Conservation (phyloP, 2,113 vertebrate species). For the Thunnus thynnus region DNA sequence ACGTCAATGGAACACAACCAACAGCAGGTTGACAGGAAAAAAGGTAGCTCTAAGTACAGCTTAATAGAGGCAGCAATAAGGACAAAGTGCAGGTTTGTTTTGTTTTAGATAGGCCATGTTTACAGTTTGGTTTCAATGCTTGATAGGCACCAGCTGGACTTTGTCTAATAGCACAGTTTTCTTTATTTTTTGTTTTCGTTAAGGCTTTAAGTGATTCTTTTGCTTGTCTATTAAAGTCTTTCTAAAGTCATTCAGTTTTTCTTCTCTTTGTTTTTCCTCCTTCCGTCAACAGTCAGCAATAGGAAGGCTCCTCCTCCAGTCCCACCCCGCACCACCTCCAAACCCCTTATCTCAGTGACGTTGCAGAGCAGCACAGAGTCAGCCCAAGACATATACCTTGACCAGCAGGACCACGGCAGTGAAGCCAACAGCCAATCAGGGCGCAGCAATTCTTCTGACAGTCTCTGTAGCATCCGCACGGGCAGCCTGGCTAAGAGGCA, state of each 20-base stretch:
- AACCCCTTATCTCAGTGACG: conserved; percentile 98
- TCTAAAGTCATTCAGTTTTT: neutral
- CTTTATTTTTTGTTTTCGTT: neutral
- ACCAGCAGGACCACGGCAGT: conserved; percentile 94
- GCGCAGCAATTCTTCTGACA: conserved; percentile 97
- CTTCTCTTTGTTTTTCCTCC: neutral
- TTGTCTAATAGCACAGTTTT: neutral
- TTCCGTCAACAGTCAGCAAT: conserved; percentile 86
- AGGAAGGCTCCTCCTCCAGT: conserved; percentile 97
- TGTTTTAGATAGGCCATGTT: conserved; percentile 32
- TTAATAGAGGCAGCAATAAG: conserved; percentile 48
- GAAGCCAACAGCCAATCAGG: conserved; percentile 97
- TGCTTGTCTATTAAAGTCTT: neutral
- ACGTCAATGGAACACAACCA: conserved; percentile 59
- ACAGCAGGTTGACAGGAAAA: conserved; percentile 39
- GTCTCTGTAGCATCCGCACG: conserved; percentile 95
- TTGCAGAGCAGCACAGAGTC: conserved; percentile 99
- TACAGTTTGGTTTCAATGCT: conserved; percentile 25
- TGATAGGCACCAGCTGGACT: neutral
- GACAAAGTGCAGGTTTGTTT: conserved; percentile 56
- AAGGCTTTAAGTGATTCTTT: neutral
- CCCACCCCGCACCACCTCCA: conserved; percentile 95
- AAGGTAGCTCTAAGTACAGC: conserved; percentile 14
- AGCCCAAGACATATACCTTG: conserved; percentile 96
- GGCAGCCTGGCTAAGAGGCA: conserved; percentile 90